phyloP scores from a whole-genome alignment of 2,888 invertebrate genomes.

The Macaria liturata region DNA sequence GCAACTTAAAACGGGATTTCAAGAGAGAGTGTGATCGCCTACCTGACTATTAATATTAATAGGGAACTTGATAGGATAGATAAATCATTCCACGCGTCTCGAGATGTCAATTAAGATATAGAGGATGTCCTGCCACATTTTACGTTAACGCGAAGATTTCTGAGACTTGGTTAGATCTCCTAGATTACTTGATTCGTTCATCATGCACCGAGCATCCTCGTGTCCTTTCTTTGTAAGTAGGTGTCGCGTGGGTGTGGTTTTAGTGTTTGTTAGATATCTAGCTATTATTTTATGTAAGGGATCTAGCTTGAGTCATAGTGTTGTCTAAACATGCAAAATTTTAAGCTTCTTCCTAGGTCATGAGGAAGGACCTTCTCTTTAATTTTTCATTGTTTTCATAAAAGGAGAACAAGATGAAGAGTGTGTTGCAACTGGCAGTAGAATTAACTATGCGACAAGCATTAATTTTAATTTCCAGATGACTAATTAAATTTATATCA shows the following conservation, averaged over 20 bases:
- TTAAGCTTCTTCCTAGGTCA: no score
- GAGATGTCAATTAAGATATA: constrained; percentile 39
- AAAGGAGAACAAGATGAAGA: no score
- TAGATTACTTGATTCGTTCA: constrained; percentile 34
- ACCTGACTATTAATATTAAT: constrained; percentile 21
- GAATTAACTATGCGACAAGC: no score
- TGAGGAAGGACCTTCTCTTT: no score
- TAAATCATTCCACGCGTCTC: constrained; percentile 33
- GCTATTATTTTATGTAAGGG: no score
- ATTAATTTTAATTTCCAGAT: no score
- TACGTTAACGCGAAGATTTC: constrained; percentile 30
- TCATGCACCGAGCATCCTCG: constrained; percentile 17
- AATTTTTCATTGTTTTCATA: no score
- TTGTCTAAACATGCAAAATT: no score
- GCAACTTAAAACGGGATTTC: constrained; percentile 9
- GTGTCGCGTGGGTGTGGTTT: constrained; percentile 11
- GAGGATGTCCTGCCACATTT: constrained; percentile 37
- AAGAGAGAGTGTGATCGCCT: constrained; percentile 13
- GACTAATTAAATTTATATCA: no score
- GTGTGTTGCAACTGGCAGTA: no score
- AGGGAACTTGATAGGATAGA: constrained; percentile 30
- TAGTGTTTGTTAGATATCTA: background rate
- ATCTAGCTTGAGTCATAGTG: no score
- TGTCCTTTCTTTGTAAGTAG: constrained; percentile 22
- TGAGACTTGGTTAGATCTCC: constrained; percentile 32